Conservation (phyloP, 1,140 invertebrate species). For the Habropoda laboriosa region DNA sequence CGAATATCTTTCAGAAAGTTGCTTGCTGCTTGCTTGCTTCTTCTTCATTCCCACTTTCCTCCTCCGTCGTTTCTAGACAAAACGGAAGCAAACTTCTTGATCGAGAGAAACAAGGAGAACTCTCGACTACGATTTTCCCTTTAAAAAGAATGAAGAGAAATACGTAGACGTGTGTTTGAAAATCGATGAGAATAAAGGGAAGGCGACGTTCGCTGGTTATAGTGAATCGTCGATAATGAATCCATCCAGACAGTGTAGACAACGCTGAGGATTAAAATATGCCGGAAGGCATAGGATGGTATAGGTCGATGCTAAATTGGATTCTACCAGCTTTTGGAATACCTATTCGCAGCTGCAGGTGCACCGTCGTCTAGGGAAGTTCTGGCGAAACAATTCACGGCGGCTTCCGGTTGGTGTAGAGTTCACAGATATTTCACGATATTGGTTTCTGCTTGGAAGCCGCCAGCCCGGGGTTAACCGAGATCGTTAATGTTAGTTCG, state of each 20-base stretch:
- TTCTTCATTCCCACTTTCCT: background rate
- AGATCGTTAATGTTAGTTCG: conserved; percentile 58
- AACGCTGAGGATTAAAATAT: conserved; percentile 56
- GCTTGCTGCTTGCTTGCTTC: too few relatives aligned
- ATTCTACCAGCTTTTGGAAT: conserved; percentile 43
- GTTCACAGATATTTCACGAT: conserved; percentile 62
- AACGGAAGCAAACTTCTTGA: background rate
- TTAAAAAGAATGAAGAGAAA: too few relatives aligned
- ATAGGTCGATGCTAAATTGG: conserved; percentile 42
- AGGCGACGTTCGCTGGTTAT: conserved; percentile 2
- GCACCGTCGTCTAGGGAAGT: conserved; percentile 40
- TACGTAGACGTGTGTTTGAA: background rate
- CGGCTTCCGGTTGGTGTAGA: conserved; percentile 49
- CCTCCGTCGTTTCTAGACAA: background rate
- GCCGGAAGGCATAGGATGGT: conserved; percentile 8
- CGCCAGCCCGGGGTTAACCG: conserved; percentile 51
- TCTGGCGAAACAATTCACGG: conserved; percentile 59
- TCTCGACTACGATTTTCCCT: background rate
- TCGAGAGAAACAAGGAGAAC: background rate
- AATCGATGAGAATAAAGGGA: background rate
- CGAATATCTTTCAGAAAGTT: background rate
- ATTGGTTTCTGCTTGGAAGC: conserved; percentile 50
- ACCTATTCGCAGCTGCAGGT: conserved; percentile 49
- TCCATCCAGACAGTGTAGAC: conserved; percentile 18
- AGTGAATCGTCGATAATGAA: conserved; percentile 34